phyloP scores from a whole-genome alignment of 1,140 invertebrate species.

The Lepeophtheirus salmonis region DNA sequence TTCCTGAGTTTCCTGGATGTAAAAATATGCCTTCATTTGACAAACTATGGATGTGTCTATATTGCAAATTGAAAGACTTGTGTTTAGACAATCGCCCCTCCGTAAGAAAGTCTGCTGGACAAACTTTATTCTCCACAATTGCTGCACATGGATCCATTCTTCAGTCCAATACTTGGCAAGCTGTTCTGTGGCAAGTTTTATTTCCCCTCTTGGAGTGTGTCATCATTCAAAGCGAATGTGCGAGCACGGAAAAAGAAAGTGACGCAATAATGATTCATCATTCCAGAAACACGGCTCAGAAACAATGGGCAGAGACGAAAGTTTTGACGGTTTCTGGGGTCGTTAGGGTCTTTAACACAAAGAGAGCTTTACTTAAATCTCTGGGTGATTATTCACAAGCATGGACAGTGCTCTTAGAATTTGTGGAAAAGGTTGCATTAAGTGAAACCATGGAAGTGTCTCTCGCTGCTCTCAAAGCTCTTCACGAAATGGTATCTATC shows the following conservation, averaged over 20 bases:
- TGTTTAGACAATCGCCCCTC: conserved; percentile 88
- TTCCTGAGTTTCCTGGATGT: conserved; percentile 60
- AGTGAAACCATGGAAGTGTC: conserved; percentile 83
- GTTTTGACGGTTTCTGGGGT: conserved; percentile 46
- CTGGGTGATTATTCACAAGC: conserved; percentile 76
- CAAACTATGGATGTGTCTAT: conserved; percentile 86
- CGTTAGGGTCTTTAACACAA: conserved; percentile 65
- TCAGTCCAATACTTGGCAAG: conserved; percentile 28
- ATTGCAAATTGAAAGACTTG: conserved; percentile 65
- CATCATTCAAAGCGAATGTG: conserved; percentile 61
- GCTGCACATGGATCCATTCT: conserved; percentile 77
- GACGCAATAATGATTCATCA: conserved; percentile 95
- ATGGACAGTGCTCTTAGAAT: conserved; percentile 76
- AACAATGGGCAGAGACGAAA: conserved; percentile 98
- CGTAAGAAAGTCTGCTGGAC: conserved; percentile 89
- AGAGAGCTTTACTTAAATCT: conserved; percentile 58
- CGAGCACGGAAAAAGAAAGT: conserved; percentile 75
- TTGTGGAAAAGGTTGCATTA: conserved; percentile 74
- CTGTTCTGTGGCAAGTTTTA: conserved; percentile 39
- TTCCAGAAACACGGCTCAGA: conserved; percentile 92
- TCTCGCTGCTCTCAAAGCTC: conserved; percentile 76
- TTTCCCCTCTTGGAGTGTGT: conserved; percentile 90
- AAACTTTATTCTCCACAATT: conserved; percentile 94
- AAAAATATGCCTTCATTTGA: conserved; percentile 73
- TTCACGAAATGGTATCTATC: conserved; percentile 62